These are phyloP conservation scores for Phrynocephalus guinanensis DNA, from an alignment of 2,797 vertebrate genomes.

Conservation along the genomic window DNA sequence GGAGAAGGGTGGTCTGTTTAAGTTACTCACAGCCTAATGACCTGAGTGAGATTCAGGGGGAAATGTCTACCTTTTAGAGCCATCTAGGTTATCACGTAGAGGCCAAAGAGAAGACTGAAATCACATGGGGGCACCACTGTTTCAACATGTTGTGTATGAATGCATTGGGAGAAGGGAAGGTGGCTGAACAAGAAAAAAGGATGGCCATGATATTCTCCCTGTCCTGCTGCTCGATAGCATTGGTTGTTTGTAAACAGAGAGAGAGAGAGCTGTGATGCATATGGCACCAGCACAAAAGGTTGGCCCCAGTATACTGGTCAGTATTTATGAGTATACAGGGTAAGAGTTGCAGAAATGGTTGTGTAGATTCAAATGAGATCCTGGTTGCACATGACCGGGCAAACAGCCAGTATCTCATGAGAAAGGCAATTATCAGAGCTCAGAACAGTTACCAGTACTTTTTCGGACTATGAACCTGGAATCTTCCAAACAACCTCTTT, in stretches of 20 bases:
- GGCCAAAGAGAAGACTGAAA: slow-evolving; percentile 85
- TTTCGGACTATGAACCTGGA: not conserved
- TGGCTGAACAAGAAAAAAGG: slow-evolving; percentile 53
- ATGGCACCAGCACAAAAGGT: not conserved
- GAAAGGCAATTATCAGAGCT: too few relatives aligned
- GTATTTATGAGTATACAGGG: too few relatives aligned
- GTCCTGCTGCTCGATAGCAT: slow-evolving; percentile 35
- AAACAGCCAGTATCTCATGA: too few relatives aligned
- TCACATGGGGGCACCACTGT: slow-evolving; percentile 96
- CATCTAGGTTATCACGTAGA: slow-evolving; percentile 81
- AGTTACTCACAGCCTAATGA: slow-evolving; percentile 66
- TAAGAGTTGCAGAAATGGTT: too few relatives aligned
- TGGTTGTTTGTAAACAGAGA: slow-evolving; percentile 61
- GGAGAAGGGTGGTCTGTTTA: not conserved
- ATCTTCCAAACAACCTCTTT: not conserved
- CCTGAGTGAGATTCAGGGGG: slow-evolving; percentile 59
- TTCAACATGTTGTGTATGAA: slow-evolving; percentile 92
- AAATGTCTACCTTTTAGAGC: slow-evolving; percentile 66
- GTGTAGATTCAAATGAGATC: too few relatives aligned
- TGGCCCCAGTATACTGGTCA: not conserved
- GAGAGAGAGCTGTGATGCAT: slow-evolving; percentile 50
- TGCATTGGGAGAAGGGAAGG: slow-evolving; percentile 71
- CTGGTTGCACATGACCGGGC: too few relatives aligned
- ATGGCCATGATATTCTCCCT: slow-evolving; percentile 12
- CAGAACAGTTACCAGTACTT: too few relatives aligned